A percentile compares a stretch with the other conserved stretches of the same genome.
Evolutionary conservation across 2,888 invertebrate genomes (phyloP).

Genomic region (Diloba caeruleocephala): DNA sequence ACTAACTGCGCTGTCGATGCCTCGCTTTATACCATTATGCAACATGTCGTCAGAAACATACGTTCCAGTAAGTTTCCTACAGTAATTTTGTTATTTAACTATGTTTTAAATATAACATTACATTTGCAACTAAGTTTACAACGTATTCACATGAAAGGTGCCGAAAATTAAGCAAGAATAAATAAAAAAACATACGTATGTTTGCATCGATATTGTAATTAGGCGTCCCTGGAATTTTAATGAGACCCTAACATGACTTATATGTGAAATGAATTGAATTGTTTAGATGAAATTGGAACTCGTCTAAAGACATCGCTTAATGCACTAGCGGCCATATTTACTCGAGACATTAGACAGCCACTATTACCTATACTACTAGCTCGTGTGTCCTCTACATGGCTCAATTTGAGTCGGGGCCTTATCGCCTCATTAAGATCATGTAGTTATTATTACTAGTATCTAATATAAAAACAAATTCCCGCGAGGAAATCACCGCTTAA

Average conservation of each 20-base stretch:
- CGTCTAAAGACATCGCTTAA: conserved; percentile 56
- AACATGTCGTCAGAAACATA: conserved; percentile 68
- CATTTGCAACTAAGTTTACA: background rate
- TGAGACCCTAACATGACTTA: conserved; percentile 8
- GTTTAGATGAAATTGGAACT: too few relatives aligned
- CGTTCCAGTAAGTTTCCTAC: conserved; percentile 70
- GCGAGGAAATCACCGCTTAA: conserved; percentile 5
- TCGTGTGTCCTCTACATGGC: conserved; percentile 70
- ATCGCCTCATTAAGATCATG: conserved; percentile 57
- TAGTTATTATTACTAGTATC: conserved; percentile 48
- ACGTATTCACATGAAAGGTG: background rate
- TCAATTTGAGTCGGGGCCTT: conserved; percentile 63
- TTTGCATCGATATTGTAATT: conserved; percentile 15
- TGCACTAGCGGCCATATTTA: conserved; percentile 74
- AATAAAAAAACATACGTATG: background rate
- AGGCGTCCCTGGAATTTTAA: conserved; percentile 8
- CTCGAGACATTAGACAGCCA: conserved; percentile 72
- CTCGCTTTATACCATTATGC: conserved; percentile 75
- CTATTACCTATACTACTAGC: conserved; percentile 63
- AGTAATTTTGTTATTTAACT: conserved; percentile 37
- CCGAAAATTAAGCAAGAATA: background rate
- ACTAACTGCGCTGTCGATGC: conserved; percentile 58
- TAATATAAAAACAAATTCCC: conserved; percentile 45
- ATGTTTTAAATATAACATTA: conserved; percentile 11
- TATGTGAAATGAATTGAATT: too few relatives aligned